phyloP scores from a whole-genome alignment of 2,113 vertebrate species.

The Anarrhichthys ocellatus region DNA sequence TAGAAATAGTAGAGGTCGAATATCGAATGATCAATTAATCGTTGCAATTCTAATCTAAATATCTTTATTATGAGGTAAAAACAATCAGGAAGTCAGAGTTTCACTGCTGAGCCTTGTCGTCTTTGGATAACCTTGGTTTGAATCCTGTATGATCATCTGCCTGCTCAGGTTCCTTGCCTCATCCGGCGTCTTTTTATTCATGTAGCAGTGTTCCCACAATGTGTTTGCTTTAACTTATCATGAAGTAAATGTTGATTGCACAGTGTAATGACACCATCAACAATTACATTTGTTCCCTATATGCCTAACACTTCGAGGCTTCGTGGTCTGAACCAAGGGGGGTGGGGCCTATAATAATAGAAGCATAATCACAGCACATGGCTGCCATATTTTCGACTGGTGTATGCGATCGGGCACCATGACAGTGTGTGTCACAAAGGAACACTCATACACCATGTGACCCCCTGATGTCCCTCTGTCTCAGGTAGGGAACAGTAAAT shows the following conservation, averaged over 20 bases:
- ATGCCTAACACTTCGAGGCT: too few species aligned
- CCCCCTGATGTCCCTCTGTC: background rate
- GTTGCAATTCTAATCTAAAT: background rate
- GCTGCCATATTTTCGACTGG: slow-evolving; percentile 7
- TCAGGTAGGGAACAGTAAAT: background rate
- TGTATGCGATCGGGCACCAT: background rate
- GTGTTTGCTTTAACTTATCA: too few species aligned
- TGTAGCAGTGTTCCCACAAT: background rate
- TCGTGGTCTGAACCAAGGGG: too few species aligned
- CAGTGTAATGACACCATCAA: too few species aligned
- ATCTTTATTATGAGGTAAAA: background rate
- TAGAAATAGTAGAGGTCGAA: background rate
- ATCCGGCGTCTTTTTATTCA: background rate
- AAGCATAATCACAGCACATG: background rate
- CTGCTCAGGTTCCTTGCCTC: background rate
- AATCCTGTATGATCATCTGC: background rate
- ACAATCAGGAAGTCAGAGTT: background rate
- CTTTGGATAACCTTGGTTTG: background rate
- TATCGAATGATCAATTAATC: background rate
- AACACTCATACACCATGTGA: slow-evolving; percentile 3
- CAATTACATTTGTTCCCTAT: too few species aligned
- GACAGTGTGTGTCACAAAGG: slow-evolving; percentile 3
- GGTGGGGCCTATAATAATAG: too few species aligned
- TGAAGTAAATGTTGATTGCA: too few species aligned
- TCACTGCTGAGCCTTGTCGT: background rate